Evolutionary conservation across 1,140 invertebrate species (phyloP).

Genomic region (Brachionus manjavacas): DNA sequence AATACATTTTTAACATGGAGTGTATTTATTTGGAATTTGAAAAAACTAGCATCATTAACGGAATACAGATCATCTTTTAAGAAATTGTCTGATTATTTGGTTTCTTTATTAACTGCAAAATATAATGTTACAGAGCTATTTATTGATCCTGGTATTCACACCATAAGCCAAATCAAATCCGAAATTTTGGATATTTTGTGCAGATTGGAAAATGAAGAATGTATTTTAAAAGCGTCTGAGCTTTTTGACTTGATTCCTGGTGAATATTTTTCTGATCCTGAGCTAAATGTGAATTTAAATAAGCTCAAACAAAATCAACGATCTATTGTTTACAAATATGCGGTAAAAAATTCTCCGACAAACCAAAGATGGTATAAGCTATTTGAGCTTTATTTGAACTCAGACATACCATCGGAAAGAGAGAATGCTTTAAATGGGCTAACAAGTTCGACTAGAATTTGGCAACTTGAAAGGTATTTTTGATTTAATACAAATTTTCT

Average conservation of each 20-base stretch:
- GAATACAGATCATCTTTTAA: constrained; percentile 18
- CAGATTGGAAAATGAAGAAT: background rate
- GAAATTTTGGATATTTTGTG: constrained; percentile 16
- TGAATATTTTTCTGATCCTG: background rate
- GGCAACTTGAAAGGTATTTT: background rate
- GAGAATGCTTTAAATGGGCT: constrained; percentile 24
- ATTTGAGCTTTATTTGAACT: background rate
- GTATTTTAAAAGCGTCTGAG: background rate
- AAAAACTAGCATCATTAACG: background rate
- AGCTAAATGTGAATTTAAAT: background rate
- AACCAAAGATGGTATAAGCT: background rate
- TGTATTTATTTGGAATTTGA: constrained; percentile 12
- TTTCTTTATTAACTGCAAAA: background rate
- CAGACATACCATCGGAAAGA: background rate
- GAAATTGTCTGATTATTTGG: background rate
- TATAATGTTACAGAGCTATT: background rate
- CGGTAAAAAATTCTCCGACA: background rate
- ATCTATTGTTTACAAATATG: constrained; percentile 3
- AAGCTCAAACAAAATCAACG: background rate
- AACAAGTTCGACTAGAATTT: constrained; percentile 8
- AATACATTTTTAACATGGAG: constrained; percentile 9
- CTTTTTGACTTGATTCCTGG: background rate
- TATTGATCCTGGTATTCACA: background rate
- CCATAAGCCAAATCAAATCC: background rate
- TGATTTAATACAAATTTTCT: background rate